These are phyloP conservation scores for Gryon sp. DNA, from an alignment of 1,140 invertebrate species.

Conservation along the genomic window DNA sequence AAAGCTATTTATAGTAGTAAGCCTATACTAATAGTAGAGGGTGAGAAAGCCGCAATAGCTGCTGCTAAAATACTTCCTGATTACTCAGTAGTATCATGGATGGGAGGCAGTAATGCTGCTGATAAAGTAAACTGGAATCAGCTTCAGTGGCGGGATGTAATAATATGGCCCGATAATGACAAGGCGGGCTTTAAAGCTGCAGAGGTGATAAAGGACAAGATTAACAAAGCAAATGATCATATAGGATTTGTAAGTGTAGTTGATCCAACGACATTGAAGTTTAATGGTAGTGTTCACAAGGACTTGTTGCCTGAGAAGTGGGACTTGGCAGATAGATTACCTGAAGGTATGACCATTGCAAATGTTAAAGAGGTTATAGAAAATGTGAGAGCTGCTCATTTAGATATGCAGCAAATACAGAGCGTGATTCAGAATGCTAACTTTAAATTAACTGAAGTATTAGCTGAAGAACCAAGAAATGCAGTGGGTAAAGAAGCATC, in stretches of 20 bases:
- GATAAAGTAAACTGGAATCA: slow-evolving; percentile 1
- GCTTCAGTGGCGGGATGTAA: background rate
- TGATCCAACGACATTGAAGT: background rate
- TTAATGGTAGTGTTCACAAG: background rate
- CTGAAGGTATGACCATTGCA: background rate
- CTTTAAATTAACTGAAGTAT: too few species aligned
- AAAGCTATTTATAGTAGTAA: background rate
- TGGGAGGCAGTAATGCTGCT: background rate
- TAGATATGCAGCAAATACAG: too few species aligned
- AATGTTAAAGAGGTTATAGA: slow-evolving; percentile 6
- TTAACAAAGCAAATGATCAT: slow-evolving; percentile 4
- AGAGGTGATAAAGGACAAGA: background rate
- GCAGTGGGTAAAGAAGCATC: too few species aligned
- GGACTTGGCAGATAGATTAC: slow-evolving; percentile 1
- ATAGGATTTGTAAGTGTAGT: background rate
- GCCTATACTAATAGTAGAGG: slow-evolving; percentile 1
- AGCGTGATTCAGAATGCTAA: too few species aligned
- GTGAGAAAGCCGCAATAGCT: background rate
- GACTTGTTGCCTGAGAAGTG: background rate
- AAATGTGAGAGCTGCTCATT: too few species aligned
- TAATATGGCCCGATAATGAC: background rate
- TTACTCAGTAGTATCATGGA: background rate
- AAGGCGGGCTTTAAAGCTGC: slow-evolving; percentile 2
- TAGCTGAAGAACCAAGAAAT: too few species aligned
- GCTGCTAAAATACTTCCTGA: background rate